Evolutionary conservation across 2,797 vertebrate genomes (phyloP), one percentile per base, ranked within the genome.

Genomic region (Sebastes alutus): DNA sequence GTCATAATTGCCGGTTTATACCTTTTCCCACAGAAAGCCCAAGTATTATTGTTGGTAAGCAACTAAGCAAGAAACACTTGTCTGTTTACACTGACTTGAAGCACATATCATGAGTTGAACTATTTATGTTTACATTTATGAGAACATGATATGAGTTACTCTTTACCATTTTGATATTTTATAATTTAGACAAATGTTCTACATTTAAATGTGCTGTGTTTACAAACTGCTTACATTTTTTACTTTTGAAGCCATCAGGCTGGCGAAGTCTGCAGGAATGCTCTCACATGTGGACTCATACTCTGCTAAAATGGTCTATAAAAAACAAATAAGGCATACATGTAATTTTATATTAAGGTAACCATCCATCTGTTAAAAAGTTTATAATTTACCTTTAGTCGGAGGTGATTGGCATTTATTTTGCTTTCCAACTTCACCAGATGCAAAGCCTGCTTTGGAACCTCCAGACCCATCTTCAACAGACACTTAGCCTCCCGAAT

Each of bases 401-500:
- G 62, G 18, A 93, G 38, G 61, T 91, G 94, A 64, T 92, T 91
- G 69, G 86, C 71, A 27, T 94, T 96, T 82, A 97, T 75, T n/a
- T 88, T 90, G 65, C 35, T 84, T 94, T 97, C 94, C 64, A 91
- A 33, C 42, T 94, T 94, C 73, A 96, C 81, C 82, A 97, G 72
- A 46, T 42, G 89, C 82, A 94, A 85, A 65, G 96, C 96, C 84
- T 94, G 82, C 46, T 96, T 91, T 1, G 97, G 96, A 84, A 97
- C 92, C 52, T 95, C 92, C 35, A 97, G 82, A 29, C 92, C 95
- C 94, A 97, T 84, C 80, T 94, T 96, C 54, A 95, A 46, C 95
- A 97, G 94, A 81, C 94, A 96, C 82, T 96, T 97, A 0, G 96
- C 94, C 82, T 97, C 97, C 66, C 81, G 86, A 25, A 96, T 89